Base-by-base conservation (phyloP, 2,888 invertebrate species). In the Steromphala cineraria region DNA sequence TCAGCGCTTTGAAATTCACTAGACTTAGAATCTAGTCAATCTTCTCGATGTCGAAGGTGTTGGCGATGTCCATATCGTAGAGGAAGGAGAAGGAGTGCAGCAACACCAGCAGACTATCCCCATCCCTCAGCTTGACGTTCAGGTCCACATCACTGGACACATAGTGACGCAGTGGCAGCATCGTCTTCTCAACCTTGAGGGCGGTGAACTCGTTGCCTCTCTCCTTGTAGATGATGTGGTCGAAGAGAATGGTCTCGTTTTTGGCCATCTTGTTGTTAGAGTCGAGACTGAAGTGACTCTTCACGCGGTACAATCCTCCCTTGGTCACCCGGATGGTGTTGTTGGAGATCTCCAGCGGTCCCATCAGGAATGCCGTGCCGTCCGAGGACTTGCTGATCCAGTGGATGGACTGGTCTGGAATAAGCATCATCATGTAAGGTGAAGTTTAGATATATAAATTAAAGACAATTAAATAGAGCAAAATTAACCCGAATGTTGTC, bases 201-300 rank as follows among this genome's bases (percentile, higher is more conserved):
- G 15, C 21, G 0, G 53, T 13, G 13, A 1, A 21, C 1, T 5
- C 24, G 21, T 4, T 24, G 21, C n/a, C 19, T 21, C 21, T 13
- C 7, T 2, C 1, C 36, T 53, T 75, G 52, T 52, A 52, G 24
- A 75, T 21, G 52, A 2, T 15, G 75, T 75, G 75, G 8, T 52
- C 52, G 21, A 46, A n/a, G 2, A 75, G 40, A 8, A 21, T 7
- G 10, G 19, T 13, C 7, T 8, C 15, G 24, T 75, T 0, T 0
- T 0, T 8, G 10, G 19, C 5, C 4, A 7, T 46, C 10, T 46
- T 52, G n/a, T n/a, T 75, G 15, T 52, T 52, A 2, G 52, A 52
- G 75, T 75, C 75, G 75, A 75, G 24, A 15, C 75, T 75, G 75
- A 75, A 75, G 52, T 75, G 75, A 24, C 75, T 75, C 10, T 13